A percentile compares a stretch with the other conserved stretches of the same genome.
Conservation (phyloP, 2,888 invertebrate species). For the Sphecodes monilicornis region DNA sequence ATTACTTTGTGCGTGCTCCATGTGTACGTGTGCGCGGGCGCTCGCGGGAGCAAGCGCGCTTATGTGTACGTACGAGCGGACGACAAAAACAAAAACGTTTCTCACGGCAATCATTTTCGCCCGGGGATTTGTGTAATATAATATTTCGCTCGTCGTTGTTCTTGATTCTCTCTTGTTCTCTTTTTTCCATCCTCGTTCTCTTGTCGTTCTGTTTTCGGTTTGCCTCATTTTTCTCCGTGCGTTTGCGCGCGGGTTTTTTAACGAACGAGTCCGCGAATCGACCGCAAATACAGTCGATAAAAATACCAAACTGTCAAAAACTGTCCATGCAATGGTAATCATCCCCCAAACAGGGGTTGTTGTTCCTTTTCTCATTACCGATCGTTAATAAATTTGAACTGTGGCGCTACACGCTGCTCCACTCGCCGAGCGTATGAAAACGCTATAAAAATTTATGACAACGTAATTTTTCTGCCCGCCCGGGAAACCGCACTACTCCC, state of each 20-base stretch:
- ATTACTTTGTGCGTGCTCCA: too few relatives aligned
- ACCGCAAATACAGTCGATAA: conserved; percentile 47
- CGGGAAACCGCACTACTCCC: conserved; percentile 57
- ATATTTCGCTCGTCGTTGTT: conserved; percentile 46
- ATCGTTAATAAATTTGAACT: conserved; percentile 30
- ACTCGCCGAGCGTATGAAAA: not conserved
- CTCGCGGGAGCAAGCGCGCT: not conserved
- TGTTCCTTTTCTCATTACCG: conserved; percentile 24
- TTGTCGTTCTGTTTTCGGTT: not conserved
- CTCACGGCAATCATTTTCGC: conserved; percentile 55
- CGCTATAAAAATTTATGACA: conserved; percentile 24
- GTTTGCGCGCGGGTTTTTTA: not conserved
- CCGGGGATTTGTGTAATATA: conserved; percentile 56
- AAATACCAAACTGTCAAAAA: conserved; percentile 44
- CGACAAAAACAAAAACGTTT: conserved; percentile 43
- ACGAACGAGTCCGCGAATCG: conserved; percentile 11
- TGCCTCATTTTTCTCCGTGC: not conserved
- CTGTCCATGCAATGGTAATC: conserved; percentile 47
- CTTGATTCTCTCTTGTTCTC: conserved; percentile 44
- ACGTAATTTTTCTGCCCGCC: conserved; percentile 38
- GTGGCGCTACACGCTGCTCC: not conserved
- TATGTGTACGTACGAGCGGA: not conserved
- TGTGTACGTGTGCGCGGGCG: not conserved
- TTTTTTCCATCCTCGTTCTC: not conserved
- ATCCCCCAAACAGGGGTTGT: too few relatives aligned